Evolutionary conservation across 2,888 invertebrate species (phyloP).

Genomic region (Cetonia aurata): DNA sequence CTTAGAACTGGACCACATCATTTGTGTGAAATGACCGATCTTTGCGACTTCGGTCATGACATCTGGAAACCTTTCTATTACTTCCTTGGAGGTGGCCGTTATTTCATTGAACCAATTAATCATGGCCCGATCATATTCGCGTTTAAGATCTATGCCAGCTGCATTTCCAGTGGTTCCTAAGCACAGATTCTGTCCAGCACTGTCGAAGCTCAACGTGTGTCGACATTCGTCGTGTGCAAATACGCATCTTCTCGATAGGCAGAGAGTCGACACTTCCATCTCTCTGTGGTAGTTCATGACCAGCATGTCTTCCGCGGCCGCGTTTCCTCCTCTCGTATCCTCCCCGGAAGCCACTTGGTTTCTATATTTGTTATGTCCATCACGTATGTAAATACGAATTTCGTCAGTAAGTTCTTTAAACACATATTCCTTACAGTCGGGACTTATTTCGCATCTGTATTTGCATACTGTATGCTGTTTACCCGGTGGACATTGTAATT

Average conservation of each 20-base stretch:
- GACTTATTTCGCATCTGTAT: slow-evolving; percentile 3
- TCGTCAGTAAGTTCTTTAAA: not conserved
- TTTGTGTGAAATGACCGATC: slow-evolving; percentile 23
- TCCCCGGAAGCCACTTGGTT: slow-evolving; percentile 31
- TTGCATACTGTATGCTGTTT: slow-evolving; percentile 17
- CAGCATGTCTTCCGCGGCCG: slow-evolving; percentile 27
- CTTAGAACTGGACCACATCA: slow-evolving; percentile 30
- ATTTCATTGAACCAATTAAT: slow-evolving; percentile 11
- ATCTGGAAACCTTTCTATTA: not conserved
- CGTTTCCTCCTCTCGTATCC: slow-evolving; percentile 2
- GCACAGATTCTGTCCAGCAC: slow-evolving; percentile 29
- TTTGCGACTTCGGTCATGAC: not conserved
- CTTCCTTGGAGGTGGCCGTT: not conserved
- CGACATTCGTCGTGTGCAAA: slow-evolving; percentile 26
- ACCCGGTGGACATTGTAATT: slow-evolving; percentile 1
- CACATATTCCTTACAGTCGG: not conserved
- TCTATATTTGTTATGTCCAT: slow-evolving; percentile 19
- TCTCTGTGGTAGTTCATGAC: slow-evolving; percentile 32
- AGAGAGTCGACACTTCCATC: slow-evolving; percentile 22
- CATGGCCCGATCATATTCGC: too few relatives aligned
- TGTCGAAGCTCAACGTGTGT: not conserved
- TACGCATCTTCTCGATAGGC: slow-evolving; percentile 28
- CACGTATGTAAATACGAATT: slow-evolving; percentile 4
- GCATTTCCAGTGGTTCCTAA: too few relatives aligned
- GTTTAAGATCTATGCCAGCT: too few relatives aligned